Conservation (phyloP, 2,888 invertebrate species). For the Pinctada fucata region DNA sequence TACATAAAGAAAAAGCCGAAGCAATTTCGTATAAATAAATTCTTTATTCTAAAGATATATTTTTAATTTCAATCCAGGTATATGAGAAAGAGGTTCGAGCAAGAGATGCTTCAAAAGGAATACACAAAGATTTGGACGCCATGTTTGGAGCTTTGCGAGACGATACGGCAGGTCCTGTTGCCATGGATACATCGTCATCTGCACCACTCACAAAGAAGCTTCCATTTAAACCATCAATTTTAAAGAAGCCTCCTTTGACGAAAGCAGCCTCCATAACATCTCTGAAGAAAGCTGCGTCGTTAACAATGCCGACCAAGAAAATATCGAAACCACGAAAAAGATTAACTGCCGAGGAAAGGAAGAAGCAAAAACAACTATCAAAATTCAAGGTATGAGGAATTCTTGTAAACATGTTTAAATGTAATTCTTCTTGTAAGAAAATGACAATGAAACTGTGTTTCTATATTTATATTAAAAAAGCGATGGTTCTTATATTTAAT, state of each 20-base stretch:
- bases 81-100: slow-evolving; percentile 64
- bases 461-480: no score
- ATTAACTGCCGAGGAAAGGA: slow-evolving; percentile 1
- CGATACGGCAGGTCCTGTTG: slow-evolving; percentile 8
- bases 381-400: slow-evolving; percentile 12
- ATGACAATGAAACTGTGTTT: no score
- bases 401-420: not conserved
- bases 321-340: not conserved
- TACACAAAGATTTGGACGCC: slow-evolving; percentile 57
- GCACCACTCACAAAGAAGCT: slow-evolving; percentile 16
- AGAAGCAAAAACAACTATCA: slow-evolving; percentile 3
- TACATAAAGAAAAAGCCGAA: not conserved
- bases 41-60: not conserved
- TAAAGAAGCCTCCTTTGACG: slow-evolving; percentile 30
- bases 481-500: not conserved
- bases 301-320: slow-evolving; percentile 4
- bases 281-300: slow-evolving; percentile 17
- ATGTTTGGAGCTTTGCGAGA: slow-evolving; percentile 56
- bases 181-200: slow-evolving; percentile 12
- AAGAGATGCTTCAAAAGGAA: slow-evolving; percentile 39
- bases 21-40: not conserved
- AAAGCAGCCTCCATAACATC: slow-evolving; percentile 24
- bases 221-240: slow-evolving; percentile 12
- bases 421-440: no score
- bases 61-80: slow-evolving; percentile 18